Evolutionary conservation across 2,888 invertebrate genomes (phyloP), one percentile per base, ranked within the genome.

Genomic region (Pterobdella sp.): DNA sequence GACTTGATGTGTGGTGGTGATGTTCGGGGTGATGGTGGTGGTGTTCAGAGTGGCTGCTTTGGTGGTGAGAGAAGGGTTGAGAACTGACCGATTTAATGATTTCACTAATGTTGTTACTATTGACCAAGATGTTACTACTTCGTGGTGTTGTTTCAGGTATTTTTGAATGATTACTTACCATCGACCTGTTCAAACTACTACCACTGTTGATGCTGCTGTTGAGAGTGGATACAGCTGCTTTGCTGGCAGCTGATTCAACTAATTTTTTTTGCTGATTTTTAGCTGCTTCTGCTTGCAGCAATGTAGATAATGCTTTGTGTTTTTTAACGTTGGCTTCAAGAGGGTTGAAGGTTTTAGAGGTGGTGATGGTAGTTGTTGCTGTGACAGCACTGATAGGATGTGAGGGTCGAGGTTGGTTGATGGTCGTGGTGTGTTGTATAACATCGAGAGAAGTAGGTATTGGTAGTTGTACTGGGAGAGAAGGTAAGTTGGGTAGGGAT

Each of bases 221-320:
- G 60, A 3, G 18, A 56, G 14, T 22, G 26, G 7, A 4, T 26
- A 22, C 60, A 56, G 60, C 26, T 22, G 14, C n/a, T 7, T 42
- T 42, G 7, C 10, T 42, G 42, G 42, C 18, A 18, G 42, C 42
- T 42, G 42, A 42, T 14, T 42, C 42, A 42, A 42, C 10, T 14
- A 18, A 42, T 42, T 26, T 7, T 56, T 26, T 4, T n/a, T 56
- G 60, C 3, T 7, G 60, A 22, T n/a, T n/a, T 22, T 56, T 56
- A 26, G 60, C 60, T 56, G 60, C 26, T 56, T 56, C 60, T 22
- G 60, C 60, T 56, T 56, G 60, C 60, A 56, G 60, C 26, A 56
- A 56, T 4, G 60, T 26, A 3, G 60, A 56, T 14, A 56, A 22
- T n/a, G 18, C n/a, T 26, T 56, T 56, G 60, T 56, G 60, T 56